phyloP scores from a whole-genome alignment of 2,113 vertebrate species.

The Oryctolagus cuniculus region mOryCun1.1 NC_091433.1:156470501-156471000 shows the following conservation, averaged over 20 bases:
- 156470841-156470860: too few relatives aligned
- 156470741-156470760: not conserved
- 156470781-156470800: not conserved
- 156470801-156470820: not conserved
- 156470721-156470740: not conserved
- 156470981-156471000: not conserved
- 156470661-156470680: not conserved
- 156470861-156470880: not conserved
- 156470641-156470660: too few relatives aligned
- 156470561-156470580: not conserved
- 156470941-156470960: not conserved
- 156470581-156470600: not conserved
- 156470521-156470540: not conserved
- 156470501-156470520: not conserved
- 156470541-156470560: not conserved
- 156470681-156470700: too few relatives aligned
- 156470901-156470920: not conserved
- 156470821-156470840: too few relatives aligned
- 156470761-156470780: not conserved
- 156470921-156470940: not conserved
- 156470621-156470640: not conserved
- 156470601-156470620: not conserved
- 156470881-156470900: not conserved
- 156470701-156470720: not conserved
- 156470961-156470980: not conserved